phyloP scores from a whole-genome alignment of 2,113 vertebrate genomes.

The Rana temporaria region DNA sequence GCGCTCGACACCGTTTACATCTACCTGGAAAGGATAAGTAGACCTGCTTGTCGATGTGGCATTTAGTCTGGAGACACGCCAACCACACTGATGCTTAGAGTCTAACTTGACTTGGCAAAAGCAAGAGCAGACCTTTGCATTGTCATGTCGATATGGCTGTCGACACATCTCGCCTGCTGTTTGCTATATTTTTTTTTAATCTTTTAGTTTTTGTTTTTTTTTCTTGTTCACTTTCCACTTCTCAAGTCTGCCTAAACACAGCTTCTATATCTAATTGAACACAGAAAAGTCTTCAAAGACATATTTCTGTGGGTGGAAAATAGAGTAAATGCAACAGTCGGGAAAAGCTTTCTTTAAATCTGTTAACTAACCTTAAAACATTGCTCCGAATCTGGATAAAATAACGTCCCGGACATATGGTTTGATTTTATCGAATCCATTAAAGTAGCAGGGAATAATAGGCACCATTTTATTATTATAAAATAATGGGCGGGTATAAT shows the following conservation, averaged over 20 bases:
- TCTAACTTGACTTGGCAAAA: slow-evolving; percentile 78
- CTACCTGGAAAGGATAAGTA: slow-evolving; percentile 83
- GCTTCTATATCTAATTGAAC: slow-evolving; percentile 47
- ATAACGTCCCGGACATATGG: slow-evolving; percentile 48
- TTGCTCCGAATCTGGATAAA: slow-evolving; percentile 19
- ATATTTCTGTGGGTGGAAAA: slow-evolving; percentile 41
- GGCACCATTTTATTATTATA: slow-evolving; percentile 54
- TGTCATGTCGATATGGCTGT: slow-evolving; percentile 56
- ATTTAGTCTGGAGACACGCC: slow-evolving; percentile 84
- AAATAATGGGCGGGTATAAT: slow-evolving; percentile 52
- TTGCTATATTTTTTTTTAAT: not conserved
- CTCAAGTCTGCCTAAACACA: slow-evolving; percentile 38
- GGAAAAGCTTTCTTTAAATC: slow-evolving; percentile 45
- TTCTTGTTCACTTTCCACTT: not conserved
- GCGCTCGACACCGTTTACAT: slow-evolving; percentile 78
- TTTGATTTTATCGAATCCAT: slow-evolving; percentile 57
- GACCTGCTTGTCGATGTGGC: slow-evolving; percentile 80
- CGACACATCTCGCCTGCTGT: slow-evolving; percentile 7
- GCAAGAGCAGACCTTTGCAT: slow-evolving; percentile 61
- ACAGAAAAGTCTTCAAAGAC: slow-evolving; percentile 27
- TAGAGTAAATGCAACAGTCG: slow-evolving; percentile 42
- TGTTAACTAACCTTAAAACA: slow-evolving; percentile 51
- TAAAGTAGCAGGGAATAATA: slow-evolving; percentile 54
- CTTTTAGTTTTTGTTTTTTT: slow-evolving; percentile 20
- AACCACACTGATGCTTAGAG: slow-evolving; percentile 76